These are phyloP conservation scores for Solea solea DNA, from an alignment of 2,113 vertebrate genomes.

Conservation along the genomic window DNA sequence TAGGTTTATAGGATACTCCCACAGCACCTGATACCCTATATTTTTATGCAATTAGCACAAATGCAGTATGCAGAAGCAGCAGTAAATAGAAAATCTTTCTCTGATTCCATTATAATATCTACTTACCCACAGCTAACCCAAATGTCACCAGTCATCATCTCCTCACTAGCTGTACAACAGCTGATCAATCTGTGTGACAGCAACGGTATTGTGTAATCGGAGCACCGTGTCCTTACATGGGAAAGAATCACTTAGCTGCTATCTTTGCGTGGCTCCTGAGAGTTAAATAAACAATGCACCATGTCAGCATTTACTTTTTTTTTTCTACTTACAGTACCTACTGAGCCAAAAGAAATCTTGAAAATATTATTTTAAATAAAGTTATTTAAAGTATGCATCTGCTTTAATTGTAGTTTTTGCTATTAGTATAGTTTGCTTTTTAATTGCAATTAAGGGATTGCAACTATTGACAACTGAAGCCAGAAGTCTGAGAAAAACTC, in stretches of 20 bases:
- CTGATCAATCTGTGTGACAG: constrained; percentile 22
- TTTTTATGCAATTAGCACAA: constrained; percentile 48
- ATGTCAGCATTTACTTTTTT: not conserved
- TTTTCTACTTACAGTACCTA: not conserved
- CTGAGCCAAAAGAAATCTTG: not conserved
- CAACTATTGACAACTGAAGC: too few species aligned
- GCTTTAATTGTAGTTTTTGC: too few species aligned
- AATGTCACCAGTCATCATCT: constrained; percentile 42
- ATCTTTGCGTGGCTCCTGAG: constrained; percentile 7
- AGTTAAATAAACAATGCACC: not conserved
- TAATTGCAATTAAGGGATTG: too few species aligned
- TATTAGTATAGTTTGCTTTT: not conserved
- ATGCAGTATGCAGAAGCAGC: constrained; percentile 24
- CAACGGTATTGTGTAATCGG: constrained; percentile 10
- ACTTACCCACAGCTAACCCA: constrained; percentile 38
- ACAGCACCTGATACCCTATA: constrained; percentile 48
- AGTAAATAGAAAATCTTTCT: constrained; percentile 2
- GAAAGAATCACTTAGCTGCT: constrained; percentile 1
- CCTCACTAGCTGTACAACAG: constrained; percentile 13
- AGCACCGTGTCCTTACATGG: constrained; percentile 7
- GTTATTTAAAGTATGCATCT: not conserved
- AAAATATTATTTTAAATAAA: too few species aligned
- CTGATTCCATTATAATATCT: constrained; percentile 36
- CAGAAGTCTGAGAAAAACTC: too few species aligned
- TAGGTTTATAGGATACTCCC: constrained; percentile 58